Base-by-base conservation (phyloP, 1,140 invertebrate species). In the Calosoma granatense region DNA sequence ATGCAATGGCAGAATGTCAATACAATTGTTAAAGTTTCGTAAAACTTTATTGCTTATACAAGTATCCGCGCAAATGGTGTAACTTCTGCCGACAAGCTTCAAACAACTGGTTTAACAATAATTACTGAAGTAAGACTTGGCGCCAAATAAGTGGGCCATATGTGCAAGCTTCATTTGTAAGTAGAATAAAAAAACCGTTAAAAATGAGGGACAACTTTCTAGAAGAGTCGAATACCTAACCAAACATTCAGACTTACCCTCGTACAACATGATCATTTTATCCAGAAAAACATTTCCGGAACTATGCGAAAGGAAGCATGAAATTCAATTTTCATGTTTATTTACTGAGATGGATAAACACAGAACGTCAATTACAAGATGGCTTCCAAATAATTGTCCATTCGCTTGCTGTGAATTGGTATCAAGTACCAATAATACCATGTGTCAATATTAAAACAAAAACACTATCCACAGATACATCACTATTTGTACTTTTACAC, bases 141-240 rank as follows among this genome's bases (percentile, higher is more conserved):
- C 41, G 41, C 41, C 41, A 47, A 47, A 47, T 47, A 47, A 47
- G 15, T 47, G 41, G 15, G 15, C 15, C 41, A 47, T 47, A 11
- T 47, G 15, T 47, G 41, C 15, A 47, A 12, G 26, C 41, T 17
- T 47, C 41, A 36, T 36, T 47, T 12, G 26, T 30, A 30, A 30
- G 26, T 30, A 30, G 26, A 14, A 30, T 30, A 47, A 47, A 47
- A 36, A 47, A 47, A 47, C 41, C 41, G 41, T 47, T 47, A 47
- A 47, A 47, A 9, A n/a, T n/a, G n/a, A n/a, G n/a, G n/a, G n/a
- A n/a, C n/a, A n/a, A n/a, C n/a, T n/a, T n/a, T n/a, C n/a, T n/a
- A n/a, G n/a, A n/a, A n/a, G n/a, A n/a, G n/a, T n/a, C n/a, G n/a
- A n/a, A 11, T 11, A 47, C 15, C 9, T 12, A 12, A 47, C 41